Evolutionary conservation across 2,113 vertebrate species (phyloP).

Genomic region (Urocynchramus pylzowi): DNA sequence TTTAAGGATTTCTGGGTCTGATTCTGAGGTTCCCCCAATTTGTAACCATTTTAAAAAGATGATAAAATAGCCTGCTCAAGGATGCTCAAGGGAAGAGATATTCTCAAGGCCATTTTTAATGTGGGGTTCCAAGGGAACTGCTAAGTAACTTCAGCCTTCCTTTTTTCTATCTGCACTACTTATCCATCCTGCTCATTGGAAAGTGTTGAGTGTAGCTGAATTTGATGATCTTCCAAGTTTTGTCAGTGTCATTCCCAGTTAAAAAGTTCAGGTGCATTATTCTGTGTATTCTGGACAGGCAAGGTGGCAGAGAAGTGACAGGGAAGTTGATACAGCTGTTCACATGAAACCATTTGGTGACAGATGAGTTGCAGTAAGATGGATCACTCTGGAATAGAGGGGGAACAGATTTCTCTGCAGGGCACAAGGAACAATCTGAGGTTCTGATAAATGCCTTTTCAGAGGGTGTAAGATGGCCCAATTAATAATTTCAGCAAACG

Average conservation of each 20-base stretch:
- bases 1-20: neutral
- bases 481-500: neutral
- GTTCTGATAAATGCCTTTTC: neutral
- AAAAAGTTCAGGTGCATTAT: neutral
- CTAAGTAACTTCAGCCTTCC: neutral
- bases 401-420: neutral
- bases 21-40: neutral
- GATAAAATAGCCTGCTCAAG: neutral
- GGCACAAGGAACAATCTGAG: neutral
- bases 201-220: neutral
- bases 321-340: neutral
- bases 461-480: neutral
- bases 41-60: neutral
- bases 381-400: neutral
- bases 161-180: neutral
- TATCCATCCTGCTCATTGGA: neutral
- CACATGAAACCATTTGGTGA: rapidly evolving
- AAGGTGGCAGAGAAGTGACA: neutral
- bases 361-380: neutral
- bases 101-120: neutral
- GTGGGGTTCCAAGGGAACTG: neutral
- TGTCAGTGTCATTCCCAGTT: neutral
- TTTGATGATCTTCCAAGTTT: neutral
- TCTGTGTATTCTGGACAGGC: neutral
- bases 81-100: neutral